These are phyloP conservation scores for Pinctada fucata DNA, from an alignment of 2,888 invertebrate species.

Conservation along the genomic window DNA sequence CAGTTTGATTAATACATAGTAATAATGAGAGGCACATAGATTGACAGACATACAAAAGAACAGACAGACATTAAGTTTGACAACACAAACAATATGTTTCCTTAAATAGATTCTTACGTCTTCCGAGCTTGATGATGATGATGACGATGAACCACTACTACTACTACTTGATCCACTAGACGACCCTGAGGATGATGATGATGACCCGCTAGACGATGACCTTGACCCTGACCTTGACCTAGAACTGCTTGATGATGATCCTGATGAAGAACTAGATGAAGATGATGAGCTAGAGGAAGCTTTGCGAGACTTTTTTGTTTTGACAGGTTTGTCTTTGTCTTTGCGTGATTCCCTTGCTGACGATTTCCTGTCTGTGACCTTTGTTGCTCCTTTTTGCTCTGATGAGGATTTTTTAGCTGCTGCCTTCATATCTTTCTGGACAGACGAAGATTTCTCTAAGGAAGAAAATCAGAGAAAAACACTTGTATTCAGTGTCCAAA, in stretches of 20 bases:
- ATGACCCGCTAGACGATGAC: constrained; percentile 26
- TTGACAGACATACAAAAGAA: too few species aligned
- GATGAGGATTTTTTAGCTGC: neutral
- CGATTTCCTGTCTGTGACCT: neutral
- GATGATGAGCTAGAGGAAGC: constrained; percentile 33
- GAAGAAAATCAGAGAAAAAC: too few species aligned
- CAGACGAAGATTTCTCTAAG: neutral
- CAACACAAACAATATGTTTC: too few species aligned
- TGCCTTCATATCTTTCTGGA: constrained; percentile 4
- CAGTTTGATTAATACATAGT: too few species aligned
- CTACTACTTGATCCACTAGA: constrained; percentile 31
- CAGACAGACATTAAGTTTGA: too few species aligned
- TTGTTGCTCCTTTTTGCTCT: neutral
- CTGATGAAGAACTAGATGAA: constrained; percentile 38
- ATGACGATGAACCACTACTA: neutral
- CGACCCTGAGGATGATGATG: constrained; percentile 28
- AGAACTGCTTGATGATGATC: constrained; percentile 30
- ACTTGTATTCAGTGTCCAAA: too few species aligned
- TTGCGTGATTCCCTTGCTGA: constrained; percentile 12
- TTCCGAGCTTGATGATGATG: constrained; percentile 6
- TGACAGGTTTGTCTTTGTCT: constrained; percentile 5
- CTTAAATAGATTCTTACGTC: constrained; percentile 1
- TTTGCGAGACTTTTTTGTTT: constrained; percentile 5
- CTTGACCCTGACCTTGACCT: constrained; percentile 28
- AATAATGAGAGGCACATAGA: too few species aligned